These are phyloP conservation scores for Pristiophorus japonicus DNA, from an alignment of 2,113 vertebrate species.

Conservation along the genomic window DNA sequence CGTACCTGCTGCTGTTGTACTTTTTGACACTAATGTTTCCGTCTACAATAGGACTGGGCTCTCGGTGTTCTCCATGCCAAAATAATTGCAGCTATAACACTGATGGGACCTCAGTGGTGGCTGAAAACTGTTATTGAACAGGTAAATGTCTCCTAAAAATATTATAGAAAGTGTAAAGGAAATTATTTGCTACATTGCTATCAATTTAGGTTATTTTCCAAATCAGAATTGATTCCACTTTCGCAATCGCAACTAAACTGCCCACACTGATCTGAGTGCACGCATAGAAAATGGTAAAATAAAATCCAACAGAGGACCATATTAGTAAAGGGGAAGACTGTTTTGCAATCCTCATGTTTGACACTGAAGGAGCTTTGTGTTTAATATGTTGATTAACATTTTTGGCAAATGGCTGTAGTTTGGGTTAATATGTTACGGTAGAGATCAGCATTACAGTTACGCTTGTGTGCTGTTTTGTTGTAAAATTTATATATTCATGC, in stretches of 20 bases:
- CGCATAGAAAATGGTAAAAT: background rate
- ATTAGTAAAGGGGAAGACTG: background rate
- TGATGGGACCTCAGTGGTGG: slow-evolving; percentile 99
- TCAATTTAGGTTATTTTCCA: background rate
- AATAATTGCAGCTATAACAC: slow-evolving; percentile 96
- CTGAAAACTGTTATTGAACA: slow-evolving; percentile 97
- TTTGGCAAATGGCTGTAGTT: background rate
- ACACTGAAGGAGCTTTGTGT: background rate
- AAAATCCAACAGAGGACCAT: background rate
- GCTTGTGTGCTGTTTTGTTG: no score
- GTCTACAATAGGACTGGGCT: slow-evolving; percentile 79
- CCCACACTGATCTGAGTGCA: background rate
- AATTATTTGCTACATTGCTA: background rate
- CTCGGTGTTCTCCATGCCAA: slow-evolving; percentile 98
- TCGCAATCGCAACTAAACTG: background rate
- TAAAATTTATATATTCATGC: background rate
- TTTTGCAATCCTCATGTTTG: background rate
- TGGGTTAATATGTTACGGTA: background rate
- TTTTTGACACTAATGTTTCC: slow-evolving; percentile 1
- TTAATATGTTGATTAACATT: background rate
- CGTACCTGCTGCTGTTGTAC: background rate
- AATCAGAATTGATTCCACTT: background rate
- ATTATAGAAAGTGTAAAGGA: background rate
- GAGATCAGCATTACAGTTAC: background rate
- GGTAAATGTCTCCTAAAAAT: slow-evolving; percentile 49